These are phyloP conservation scores for Euura lappo DNA, from an alignment of 1,140 invertebrate species.

Conservation along the genomic window DNA sequence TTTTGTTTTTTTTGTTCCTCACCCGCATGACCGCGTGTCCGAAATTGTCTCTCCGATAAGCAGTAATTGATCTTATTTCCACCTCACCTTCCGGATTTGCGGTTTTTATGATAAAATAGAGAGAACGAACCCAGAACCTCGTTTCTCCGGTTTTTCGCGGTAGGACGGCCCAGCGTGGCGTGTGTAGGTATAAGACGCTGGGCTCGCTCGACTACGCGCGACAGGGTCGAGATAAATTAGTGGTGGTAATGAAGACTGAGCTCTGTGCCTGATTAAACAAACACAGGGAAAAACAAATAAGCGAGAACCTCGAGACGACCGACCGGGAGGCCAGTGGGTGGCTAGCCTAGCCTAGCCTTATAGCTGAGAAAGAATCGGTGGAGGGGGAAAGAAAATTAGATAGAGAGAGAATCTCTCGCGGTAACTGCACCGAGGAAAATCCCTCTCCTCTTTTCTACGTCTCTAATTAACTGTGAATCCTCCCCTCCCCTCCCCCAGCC, in stretches of 20 bases:
- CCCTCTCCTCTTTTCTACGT: conserved; percentile 30
- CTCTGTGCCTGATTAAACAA: conserved; percentile 55
- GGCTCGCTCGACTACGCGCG: conserved; percentile 34
- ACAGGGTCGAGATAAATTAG: conserved; percentile 53
- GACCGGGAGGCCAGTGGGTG: background rate
- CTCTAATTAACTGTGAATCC: conserved; percentile 43
- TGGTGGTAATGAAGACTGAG: conserved; percentile 54
- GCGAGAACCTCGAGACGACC: conserved; percentile 23
- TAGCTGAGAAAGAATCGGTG: too few relatives aligned
- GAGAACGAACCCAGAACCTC: too few relatives aligned
- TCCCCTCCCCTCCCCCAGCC: too few relatives aligned
- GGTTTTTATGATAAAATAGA: too few relatives aligned
- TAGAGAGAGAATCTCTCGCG: conserved; percentile 9
- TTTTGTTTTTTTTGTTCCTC: too few relatives aligned
- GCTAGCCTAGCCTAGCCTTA: background rate
- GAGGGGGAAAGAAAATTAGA: conserved; percentile 10
- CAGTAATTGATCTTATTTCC: too few relatives aligned
- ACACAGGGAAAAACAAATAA: conserved; percentile 50
- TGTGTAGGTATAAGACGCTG: conserved; percentile 14
- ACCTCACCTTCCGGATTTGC: too few relatives aligned
- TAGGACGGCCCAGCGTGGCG: too few relatives aligned
- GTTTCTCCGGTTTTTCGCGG: too few relatives aligned
- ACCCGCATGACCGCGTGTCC: too few relatives aligned
- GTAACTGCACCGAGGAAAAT: conserved; percentile 19
- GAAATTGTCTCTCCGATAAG: too few relatives aligned